Evolutionary conservation across 2,888 invertebrate species (phyloP), one percentile per base, ranked within the genome.

Genomic region (Parnassius mnemosyne): DNA sequence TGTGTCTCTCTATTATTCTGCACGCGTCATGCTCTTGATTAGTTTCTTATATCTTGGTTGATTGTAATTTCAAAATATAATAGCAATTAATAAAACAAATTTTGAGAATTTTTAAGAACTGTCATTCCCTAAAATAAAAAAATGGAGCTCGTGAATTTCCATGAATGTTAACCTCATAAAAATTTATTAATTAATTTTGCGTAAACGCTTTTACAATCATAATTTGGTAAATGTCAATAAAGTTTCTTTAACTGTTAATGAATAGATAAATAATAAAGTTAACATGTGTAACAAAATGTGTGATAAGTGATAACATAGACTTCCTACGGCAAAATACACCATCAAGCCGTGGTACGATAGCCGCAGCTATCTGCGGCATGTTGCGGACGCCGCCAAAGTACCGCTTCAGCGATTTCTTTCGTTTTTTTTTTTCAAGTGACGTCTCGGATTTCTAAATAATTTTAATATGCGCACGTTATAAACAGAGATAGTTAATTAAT

Each of bases 381-480:
- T 55, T 55, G 51, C 63, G 63, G 62, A 42, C 49, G 13, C 55
- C 16, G 50, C 50, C 46, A 49, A 34, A 42, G 83, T 78, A 77
- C 72, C 87, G 89, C 88, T 87, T 74, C 81, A 85, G 51, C 85
- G 89, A 81, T 84, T 87, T 85, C 87, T 83, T 87, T 82, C 87
- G 83, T 84, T 34, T 34, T 34, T 16, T 34, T 16, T 87, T 82
- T 82, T 80, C 88, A 87, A 84, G 78, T 83, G 88, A 83, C 82
- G 81, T 82, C 84, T 83, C 75, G 75, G 87, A 83, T 90, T 90
- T 90, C 90, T 90, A 90, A 89, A 89, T 89, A 85, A 90, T 90
- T 89, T 89, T 87, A 89, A 89, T 89, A 87, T 85, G 81, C 79
- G 85, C 88, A 88, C 87, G 88, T 84, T 76, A 74, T 65, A 78